Conservation (phyloP, 2,888 invertebrate species). For the Amiota minor region DNA sequence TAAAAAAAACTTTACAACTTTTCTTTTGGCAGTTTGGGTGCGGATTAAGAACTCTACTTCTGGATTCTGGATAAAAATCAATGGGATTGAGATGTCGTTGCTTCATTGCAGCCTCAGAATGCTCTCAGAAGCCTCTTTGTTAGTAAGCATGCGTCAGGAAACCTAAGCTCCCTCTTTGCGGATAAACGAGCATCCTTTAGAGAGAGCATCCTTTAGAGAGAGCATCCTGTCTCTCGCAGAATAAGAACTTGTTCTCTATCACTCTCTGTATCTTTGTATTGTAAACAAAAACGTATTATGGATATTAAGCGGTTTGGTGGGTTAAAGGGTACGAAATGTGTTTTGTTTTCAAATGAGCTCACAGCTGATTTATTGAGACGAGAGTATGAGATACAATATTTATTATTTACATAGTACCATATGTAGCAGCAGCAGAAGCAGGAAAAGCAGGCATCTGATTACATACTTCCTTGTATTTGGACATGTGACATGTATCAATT, state of each 20-base stretch:
- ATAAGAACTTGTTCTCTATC: slow-evolving; percentile 19
- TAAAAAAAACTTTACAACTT: slow-evolving; percentile 46
- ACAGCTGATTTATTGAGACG: not conserved
- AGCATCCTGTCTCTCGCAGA: no score
- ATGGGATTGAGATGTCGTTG: slow-evolving; percentile 50
- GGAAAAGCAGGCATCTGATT: not conserved
- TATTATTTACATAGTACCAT: not conserved
- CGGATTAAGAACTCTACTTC: slow-evolving; percentile 60
- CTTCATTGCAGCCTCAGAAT: slow-evolving; percentile 52
- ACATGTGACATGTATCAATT: no score
- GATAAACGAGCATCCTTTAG: slow-evolving; percentile 42
- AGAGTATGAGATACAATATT: not conserved
- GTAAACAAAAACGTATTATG: slow-evolving; percentile 49
- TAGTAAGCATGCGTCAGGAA: not conserved
- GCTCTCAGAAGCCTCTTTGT: not conserved
- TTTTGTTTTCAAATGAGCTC: not conserved
- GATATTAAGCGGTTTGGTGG: slow-evolving; percentile 4
- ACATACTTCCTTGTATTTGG: not conserved
- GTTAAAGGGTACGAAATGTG: not conserved
- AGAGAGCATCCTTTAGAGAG: slow-evolving; percentile 25
- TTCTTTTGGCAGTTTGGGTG: slow-evolving; percentile 58
- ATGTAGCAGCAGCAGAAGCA: not conserved
- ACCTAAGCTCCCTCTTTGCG: slow-evolving; percentile 24
- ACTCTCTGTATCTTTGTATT: slow-evolving; percentile 34
- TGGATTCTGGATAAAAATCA: slow-evolving; percentile 64